Base-by-base conservation (phyloP, 2,888 invertebrate species). In the Fissipunctia ypsillon region DNA sequence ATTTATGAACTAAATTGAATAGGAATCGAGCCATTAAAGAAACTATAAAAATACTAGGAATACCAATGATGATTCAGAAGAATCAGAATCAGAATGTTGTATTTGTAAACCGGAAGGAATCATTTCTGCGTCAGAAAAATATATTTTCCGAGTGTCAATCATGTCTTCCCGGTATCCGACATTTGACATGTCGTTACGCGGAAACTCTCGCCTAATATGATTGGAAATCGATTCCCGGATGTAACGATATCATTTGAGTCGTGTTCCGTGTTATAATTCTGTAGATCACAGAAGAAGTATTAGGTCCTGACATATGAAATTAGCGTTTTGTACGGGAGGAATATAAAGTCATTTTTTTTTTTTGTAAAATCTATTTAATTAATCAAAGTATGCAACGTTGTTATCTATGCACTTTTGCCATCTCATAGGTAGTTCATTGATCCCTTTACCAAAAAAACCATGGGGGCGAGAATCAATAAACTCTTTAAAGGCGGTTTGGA, bases 181-280 rank as follows among this genome's bases (percentile, higher is more conserved):
- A 31, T 45, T 65, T 61, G 67, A 68, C 28, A 63, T 64, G 57
- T 79, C 67, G 57, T 80, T 76, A 76, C 38, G 66, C 25, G 63
- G 57, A 43, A 75, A 43, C 48, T 69, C 61, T 35, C 45, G 45
- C 19, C 22, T 54, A 43, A 43, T 70, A 59, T 22, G 41, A 50
- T 16, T 38, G 48, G n/a, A 52, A 68, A 67, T 79, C 63, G 59
- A 75, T 69, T 61, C 41, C 41, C 7, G 41, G 31, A 31, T 41
- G 28, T 60, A 45, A 66, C 45, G 41, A 59, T 67, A 64, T 74
- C 54, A 41, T 69, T 65, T 70, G 57, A 41, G n/a, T 43, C 9
- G 14, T 63, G 25, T 60, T 54, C 4, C 28, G 10, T 50, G 54
- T 41, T 48, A 67, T 50, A 31, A 22, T n/a, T 48, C 19, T 56